A percentile compares a stretch with the other conserved stretches of the same genome.
Conservation (phyloP, 2,888 invertebrate genomes). For the Athetis lepigone region DNA sequence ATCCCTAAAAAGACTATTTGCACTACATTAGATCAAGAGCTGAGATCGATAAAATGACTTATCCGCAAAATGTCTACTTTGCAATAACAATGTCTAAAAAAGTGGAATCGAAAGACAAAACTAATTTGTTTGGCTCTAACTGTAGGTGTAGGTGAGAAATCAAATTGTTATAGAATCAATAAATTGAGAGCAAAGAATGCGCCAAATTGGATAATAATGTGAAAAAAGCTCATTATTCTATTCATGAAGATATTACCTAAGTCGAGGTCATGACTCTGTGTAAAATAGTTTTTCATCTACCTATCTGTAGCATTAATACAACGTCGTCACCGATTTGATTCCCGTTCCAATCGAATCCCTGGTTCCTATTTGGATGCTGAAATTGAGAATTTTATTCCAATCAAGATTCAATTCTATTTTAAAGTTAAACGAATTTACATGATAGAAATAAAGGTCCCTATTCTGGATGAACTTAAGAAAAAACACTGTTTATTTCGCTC, state of each 20-base stretch:
- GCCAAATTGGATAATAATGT: neutral
- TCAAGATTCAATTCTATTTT: constrained; percentile 35
- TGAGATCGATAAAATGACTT: no score
- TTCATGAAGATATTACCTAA: constrained; percentile 3
- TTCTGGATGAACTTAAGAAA: neutral
- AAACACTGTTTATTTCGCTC: neutral
- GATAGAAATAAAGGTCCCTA: constrained; percentile 4
- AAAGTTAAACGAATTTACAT: constrained; percentile 23
- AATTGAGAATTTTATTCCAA: constrained; percentile 36
- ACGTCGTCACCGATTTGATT: constrained; percentile 15
- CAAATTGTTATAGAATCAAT: no score
- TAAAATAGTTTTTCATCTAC: neutral
- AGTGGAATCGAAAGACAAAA: no score
- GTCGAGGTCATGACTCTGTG: constrained; percentile 2
- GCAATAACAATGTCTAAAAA: no score
- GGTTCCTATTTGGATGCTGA: constrained; percentile 30
- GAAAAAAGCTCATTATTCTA: neutral
- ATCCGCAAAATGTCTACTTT: no score
- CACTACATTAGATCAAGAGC: no score
- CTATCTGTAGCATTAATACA: constrained; percentile 8
- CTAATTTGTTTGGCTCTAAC: no score
- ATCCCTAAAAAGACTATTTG: no score
- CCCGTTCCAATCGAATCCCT: constrained; percentile 17
- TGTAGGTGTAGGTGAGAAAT: no score
- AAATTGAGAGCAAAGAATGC: no score